Evolutionary conservation across 2,888 invertebrate genomes (phyloP).

Genomic region (Lamproptera curius): DNA sequence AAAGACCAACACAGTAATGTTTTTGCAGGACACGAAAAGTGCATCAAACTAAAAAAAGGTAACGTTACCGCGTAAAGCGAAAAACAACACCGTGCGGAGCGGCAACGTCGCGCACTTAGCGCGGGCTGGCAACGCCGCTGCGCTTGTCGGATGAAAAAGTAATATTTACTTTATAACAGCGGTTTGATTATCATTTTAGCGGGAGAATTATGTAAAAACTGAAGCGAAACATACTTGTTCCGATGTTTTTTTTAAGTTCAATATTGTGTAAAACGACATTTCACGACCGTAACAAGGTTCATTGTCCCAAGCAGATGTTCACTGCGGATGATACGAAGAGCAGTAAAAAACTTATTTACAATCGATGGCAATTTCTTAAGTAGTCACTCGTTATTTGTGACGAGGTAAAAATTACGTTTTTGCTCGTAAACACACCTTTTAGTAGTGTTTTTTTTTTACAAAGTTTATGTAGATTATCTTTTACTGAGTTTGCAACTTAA

Average conservation of each 20-base stretch:
- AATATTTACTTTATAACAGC: conserved; percentile 21
- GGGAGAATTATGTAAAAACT: too few species aligned
- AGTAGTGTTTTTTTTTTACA: too few species aligned
- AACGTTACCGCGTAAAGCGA: conserved; percentile 12
- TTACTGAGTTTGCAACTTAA: too few species aligned
- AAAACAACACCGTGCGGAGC: conserved; percentile 19
- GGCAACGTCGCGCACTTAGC: conserved; percentile 49
- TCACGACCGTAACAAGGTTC: background rate
- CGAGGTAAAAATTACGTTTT: too few species aligned
- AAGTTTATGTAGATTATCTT: too few species aligned
- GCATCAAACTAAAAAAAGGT: conserved; percentile 22
- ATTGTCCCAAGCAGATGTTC: background rate
- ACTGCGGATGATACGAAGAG: too few species aligned
- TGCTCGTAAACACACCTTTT: too few species aligned
- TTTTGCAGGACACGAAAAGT: conserved; percentile 21
- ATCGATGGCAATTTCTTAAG: too few species aligned
- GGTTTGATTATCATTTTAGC: background rate
- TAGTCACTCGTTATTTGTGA: too few species aligned
- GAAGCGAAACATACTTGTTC: too few species aligned
- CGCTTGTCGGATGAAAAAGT: conserved; percentile 28
- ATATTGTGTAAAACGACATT: background rate
- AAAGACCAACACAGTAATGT: conserved; percentile 3
- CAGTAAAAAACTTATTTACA: too few species aligned
- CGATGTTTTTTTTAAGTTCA: too few species aligned
- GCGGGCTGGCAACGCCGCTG: conserved; percentile 56